Evolutionary conservation across 2,797 vertebrate species (phyloP).

Genomic region (Yasuhikotakia modesta): DNA sequence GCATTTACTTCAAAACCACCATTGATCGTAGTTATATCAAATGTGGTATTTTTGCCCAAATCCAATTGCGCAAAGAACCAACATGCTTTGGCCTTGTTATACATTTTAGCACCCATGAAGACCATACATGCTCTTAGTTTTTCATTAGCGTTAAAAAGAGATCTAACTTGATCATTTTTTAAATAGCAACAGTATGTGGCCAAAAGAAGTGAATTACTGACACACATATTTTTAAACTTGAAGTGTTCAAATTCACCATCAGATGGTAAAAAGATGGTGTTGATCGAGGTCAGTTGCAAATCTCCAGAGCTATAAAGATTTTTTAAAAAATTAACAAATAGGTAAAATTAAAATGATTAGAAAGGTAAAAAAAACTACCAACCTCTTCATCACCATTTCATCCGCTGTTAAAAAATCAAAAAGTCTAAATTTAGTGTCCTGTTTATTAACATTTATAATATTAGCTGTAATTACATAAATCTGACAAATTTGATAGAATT

Average conservation of each 20-base stretch:
- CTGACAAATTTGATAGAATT: too few species aligned
- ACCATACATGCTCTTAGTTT: background rate
- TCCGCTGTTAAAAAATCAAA: too few species aligned
- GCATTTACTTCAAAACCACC: background rate
- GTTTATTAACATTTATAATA: too few species aligned
- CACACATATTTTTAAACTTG: slow-evolving; percentile 1
- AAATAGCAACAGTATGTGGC: background rate
- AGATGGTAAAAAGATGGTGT: background rate
- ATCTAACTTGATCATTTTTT: background rate
- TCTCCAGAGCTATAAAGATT: background rate
- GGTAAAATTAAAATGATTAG: too few species aligned
- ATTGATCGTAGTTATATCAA: background rate
- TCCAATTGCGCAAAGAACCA: background rate
- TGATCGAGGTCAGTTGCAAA: background rate
- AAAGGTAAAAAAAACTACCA: too few species aligned
- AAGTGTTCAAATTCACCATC: background rate
- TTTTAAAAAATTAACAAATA: background rate
- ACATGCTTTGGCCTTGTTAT: slow-evolving; percentile 18
- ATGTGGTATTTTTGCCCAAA: background rate
- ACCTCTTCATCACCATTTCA: too few species aligned
- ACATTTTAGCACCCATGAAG: background rate
- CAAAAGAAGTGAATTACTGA: background rate
- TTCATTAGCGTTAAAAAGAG: background rate
- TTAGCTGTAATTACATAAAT: too few species aligned
- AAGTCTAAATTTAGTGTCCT: too few species aligned